These are phyloP conservation scores for Xestia xanthographa DNA, from an alignment of 2,888 invertebrate genomes.

Conservation along the genomic window DNA sequence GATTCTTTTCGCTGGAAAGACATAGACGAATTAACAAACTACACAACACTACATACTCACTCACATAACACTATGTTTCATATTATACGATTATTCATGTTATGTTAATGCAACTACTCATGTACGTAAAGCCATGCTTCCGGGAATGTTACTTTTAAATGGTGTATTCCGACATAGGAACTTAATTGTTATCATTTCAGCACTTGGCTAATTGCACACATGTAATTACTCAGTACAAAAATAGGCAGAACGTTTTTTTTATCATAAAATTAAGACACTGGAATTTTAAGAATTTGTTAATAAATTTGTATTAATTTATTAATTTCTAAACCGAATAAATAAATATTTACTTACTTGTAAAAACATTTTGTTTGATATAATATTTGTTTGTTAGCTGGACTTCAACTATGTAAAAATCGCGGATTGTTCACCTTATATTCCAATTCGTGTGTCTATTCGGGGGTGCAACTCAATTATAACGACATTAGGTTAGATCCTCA, in stretches of 20 bases:
- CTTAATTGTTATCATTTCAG: conserved; percentile 54
- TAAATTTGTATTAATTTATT: too few relatives aligned
- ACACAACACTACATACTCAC: background rate
- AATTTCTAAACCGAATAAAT: background rate
- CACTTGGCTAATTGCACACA: conserved; percentile 28
- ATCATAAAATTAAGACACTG: background rate
- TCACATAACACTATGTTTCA: background rate
- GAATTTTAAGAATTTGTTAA: background rate
- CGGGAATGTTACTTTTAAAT: conserved; percentile 45
- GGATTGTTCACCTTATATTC: conserved; percentile 73
- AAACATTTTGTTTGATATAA: conserved; percentile 76
- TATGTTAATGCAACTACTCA: conserved; percentile 50
- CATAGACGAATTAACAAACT: background rate
- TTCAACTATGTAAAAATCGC: conserved; percentile 72
- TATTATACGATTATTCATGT: conserved; percentile 49
- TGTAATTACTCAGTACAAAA: conserved; percentile 13
- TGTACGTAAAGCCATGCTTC: conserved; percentile 48
- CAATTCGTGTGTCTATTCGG: conserved; percentile 62
- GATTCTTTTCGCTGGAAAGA: background rate
- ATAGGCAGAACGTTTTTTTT: background rate
- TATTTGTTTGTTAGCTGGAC: conserved; percentile 75
- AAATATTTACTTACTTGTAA: conserved; percentile 75
- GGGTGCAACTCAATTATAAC: conserved; percentile 68
- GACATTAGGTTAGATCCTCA: conserved; percentile 68
- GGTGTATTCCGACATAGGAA: conserved; percentile 42